Percentiles rank a stretch among this genome's conserved stretches.
Conservation (phyloP, 2,797 vertebrate species). For the Furcifer pardalis region DNA sequence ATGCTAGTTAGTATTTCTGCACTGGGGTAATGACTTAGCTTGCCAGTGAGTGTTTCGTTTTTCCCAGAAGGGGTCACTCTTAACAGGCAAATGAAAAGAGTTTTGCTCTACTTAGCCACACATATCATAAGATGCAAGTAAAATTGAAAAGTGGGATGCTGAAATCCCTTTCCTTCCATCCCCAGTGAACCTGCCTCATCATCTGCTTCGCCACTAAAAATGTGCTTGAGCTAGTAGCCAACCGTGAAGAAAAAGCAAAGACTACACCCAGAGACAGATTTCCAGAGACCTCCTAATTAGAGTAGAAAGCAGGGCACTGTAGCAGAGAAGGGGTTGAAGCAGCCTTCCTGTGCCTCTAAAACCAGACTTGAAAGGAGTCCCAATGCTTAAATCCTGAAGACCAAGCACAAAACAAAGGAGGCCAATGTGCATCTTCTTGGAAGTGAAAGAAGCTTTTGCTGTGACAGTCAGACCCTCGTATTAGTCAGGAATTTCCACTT, state of each 20-base stretch:
- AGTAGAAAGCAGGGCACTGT: neutral
- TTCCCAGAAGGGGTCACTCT: conserved; percentile 83
- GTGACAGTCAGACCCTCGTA: no score
- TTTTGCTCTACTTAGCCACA: neutral
- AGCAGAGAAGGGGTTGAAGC: no score
- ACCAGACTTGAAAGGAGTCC: no score
- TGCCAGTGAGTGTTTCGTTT: accelerated
- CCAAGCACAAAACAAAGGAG: no score
- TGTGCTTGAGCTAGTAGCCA: neutral
- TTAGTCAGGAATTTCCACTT: no score
- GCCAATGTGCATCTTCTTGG: no score
- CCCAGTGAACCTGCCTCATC: neutral
- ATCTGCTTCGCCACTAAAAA: neutral
- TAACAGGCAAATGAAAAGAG: conserved; percentile 64
- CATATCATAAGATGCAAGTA: neutral
- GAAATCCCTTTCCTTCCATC: neutral
- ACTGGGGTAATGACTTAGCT: accelerated
- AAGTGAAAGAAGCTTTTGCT: no score
- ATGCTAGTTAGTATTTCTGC: neutral
- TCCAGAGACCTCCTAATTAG: neutral
- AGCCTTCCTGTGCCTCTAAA: no score
- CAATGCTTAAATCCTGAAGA: no score
- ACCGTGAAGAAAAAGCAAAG: neutral
- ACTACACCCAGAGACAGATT: neutral
- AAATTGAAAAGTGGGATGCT: neutral